phyloP scores from a whole-genome alignment of 2,113 vertebrate species.

The Tetrax tetrax region DNA sequence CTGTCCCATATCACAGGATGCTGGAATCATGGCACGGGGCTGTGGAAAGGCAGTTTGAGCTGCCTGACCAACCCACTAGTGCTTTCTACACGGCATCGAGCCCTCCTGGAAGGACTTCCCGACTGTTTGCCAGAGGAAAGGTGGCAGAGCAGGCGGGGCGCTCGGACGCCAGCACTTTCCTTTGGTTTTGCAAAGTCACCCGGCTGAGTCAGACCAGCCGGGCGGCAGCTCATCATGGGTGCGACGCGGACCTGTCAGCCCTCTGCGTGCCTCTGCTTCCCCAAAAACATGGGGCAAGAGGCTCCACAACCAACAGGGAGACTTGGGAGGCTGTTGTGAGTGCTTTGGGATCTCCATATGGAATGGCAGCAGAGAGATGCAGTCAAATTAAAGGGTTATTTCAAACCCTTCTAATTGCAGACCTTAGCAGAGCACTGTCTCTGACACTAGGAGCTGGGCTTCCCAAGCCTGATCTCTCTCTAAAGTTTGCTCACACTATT shows the following conservation, averaged over 20 bases:
- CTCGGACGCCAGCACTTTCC: not conserved
- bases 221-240: not conserved
- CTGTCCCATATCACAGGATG: fast-evolving
- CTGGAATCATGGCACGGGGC: not conserved
- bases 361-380: not conserved
- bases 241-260: not conserved
- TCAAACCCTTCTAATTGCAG: not conserved
- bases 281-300: not conserved
- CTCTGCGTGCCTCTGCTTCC: not conserved
- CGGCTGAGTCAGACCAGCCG: not conserved
- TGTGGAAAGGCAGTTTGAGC: not conserved
- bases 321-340: not conserved
- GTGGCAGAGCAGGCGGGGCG: not conserved
- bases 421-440: not conserved
- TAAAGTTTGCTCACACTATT: not conserved
- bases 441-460: not conserved
- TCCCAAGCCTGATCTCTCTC: not conserved
- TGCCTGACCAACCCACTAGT: not conserved
- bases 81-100: fast-evolving
- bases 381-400: not conserved
- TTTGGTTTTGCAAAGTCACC: not conserved
- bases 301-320: not conserved
- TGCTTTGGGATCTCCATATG: not conserved
- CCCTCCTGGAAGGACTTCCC: not conserved
- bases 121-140: not conserved